A percentile compares a stretch with the other conserved stretches of the same genome.
Conservation (phyloP, 1,140 invertebrate genomes). For the Zaprionus ornatus region DNA sequence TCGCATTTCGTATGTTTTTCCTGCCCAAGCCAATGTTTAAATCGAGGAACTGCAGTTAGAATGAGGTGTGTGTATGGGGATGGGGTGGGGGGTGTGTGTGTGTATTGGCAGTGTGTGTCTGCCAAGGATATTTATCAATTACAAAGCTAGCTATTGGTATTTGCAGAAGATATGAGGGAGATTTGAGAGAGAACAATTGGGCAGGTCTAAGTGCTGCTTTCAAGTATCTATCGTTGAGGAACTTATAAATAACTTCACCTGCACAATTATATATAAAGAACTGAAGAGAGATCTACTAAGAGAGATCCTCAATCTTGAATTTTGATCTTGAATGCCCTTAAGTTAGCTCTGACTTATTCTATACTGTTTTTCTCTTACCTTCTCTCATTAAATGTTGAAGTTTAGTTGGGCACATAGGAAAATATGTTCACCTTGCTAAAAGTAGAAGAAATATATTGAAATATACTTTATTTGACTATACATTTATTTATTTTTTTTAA, state of each 20-base stretch:
- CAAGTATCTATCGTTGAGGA: background rate
- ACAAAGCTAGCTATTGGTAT: slow-evolving; percentile 6
- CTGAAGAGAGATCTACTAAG: too few species aligned
- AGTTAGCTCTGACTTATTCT: too few species aligned
- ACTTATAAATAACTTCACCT: background rate
- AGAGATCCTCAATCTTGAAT: too few species aligned
- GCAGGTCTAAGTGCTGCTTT: background rate
- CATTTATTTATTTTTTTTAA: too few species aligned
- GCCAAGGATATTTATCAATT: background rate
- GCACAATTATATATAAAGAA: too few species aligned
- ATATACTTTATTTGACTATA: accelerated
- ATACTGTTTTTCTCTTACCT: too few species aligned
- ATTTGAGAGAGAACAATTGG: background rate
- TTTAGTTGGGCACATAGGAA: too few species aligned
- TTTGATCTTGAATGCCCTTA: too few species aligned
- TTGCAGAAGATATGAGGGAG: background rate
- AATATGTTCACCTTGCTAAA: too few species aligned
- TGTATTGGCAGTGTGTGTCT: background rate
- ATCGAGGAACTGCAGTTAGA: slow-evolving; percentile 17
- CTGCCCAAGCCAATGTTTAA: slow-evolving; percentile 37
- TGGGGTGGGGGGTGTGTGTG: background rate
- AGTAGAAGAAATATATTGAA: too few species aligned
- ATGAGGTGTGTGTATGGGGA: too few species aligned
- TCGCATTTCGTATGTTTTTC: slow-evolving; percentile 25
- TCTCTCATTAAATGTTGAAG: too few species aligned